A percentile compares a stretch with the other conserved stretches of the same genome.
phyloP scores from a whole-genome alignment of 2,113 vertebrate species.

The Sander lucioperca region DNA sequence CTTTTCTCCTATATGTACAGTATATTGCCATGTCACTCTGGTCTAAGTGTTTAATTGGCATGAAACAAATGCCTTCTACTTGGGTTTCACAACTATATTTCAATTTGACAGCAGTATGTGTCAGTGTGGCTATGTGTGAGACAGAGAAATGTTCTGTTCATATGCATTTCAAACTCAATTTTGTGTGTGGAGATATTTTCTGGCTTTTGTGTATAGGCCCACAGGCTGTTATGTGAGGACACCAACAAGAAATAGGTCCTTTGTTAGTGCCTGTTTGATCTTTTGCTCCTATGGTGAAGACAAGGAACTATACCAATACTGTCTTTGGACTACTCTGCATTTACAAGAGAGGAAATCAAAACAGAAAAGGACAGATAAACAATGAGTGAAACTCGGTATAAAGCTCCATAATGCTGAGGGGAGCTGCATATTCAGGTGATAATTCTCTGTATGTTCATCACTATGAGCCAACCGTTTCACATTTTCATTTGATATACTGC shows the following conservation, averaged over 20 bases:
- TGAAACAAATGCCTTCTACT: conserved; percentile 33
- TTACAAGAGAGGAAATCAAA: background rate
- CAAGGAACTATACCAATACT: background rate
- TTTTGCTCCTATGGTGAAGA: background rate
- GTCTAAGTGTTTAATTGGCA: conserved; percentile 21
- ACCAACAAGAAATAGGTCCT: background rate
- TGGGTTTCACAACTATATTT: conserved; percentile 37
- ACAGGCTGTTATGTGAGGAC: conserved; percentile 1
- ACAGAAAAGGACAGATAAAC: background rate
- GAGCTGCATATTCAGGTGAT: background rate
- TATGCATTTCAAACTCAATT: background rate
- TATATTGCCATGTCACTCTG: conserved; percentile 1
- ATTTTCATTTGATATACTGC: background rate
- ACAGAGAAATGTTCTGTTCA: background rate
- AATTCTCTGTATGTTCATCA: background rate
- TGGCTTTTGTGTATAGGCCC: conserved; percentile 1
- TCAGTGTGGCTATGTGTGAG: background rate
- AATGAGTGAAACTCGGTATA: background rate
- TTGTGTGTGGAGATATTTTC: background rate
- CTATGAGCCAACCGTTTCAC: background rate
- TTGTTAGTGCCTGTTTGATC: conserved; percentile 3
- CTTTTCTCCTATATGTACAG: too few relatives aligned
- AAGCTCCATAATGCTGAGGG: background rate
- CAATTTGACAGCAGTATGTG: conserved; percentile 19
- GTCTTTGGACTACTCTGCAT: background rate